Evolutionary conservation across 2,888 invertebrate species (phyloP).

Genomic region (Autographa pulchrina): DNA sequence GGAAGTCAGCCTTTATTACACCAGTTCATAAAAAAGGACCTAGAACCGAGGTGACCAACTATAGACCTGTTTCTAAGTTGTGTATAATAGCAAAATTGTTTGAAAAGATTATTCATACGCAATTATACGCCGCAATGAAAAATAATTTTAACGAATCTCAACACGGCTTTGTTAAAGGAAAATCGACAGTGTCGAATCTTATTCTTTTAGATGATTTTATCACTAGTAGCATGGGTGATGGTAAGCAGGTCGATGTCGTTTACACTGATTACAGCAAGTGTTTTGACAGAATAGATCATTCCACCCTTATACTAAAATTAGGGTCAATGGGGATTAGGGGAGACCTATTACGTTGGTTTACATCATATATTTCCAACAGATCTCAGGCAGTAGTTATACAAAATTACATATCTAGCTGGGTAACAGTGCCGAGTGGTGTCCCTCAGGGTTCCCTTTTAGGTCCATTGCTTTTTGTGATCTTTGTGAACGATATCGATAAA

Average conservation of each 20-base stretch:
- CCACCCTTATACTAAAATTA: background rate
- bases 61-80: background rate
- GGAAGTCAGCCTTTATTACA: background rate
- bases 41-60: background rate
- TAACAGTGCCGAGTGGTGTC: constrained; percentile 9
- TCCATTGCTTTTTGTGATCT: constrained; percentile 31
- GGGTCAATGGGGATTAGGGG: background rate
- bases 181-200: background rate
- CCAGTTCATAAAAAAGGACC: background rate
- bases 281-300: background rate
- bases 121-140: background rate
- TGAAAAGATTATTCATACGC: background rate
- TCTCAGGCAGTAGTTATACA: constrained; percentile 32
- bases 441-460: constrained; percentile 24
- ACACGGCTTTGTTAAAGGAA: background rate
- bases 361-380: background rate
- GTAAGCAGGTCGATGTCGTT: background rate
- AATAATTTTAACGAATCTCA: background rate
- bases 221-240: background rate
- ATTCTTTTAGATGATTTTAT: background rate
- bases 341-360: background rate
- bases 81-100: background rate
- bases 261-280: background rate
- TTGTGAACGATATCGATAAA: constrained; percentile 11
- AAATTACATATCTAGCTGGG: constrained; percentile 8